These are phyloP conservation scores for Epizoanthus rinbou DNA, from an alignment of 92 coral and sea anemone species.

Conservation along the genomic window DNA sequence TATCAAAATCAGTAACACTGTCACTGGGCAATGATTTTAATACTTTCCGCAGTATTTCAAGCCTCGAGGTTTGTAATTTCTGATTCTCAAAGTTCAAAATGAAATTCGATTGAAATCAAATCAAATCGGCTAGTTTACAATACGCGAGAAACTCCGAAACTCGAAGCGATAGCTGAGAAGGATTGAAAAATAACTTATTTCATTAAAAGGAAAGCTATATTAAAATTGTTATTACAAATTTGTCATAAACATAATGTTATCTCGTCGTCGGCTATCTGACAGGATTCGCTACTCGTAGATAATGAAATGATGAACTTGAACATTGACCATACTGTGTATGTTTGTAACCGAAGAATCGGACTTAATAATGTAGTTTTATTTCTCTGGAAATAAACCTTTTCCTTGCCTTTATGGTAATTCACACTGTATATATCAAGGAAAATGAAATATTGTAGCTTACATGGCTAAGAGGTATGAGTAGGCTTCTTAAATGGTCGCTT, in stretches of 20 bases:
- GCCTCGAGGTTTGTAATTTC: neutral
- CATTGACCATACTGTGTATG: slow-evolving; percentile 4
- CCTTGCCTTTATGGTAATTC: neutral
- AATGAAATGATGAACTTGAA: neutral
- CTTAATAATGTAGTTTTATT: slow-evolving; percentile 34
- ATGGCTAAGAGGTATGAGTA: too few relatives aligned
- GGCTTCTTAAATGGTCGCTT: too few relatives aligned
- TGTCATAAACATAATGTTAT: slow-evolving; percentile 29
- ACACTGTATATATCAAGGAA: neutral
- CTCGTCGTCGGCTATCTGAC: neutral
- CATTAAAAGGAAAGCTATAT: neutral
- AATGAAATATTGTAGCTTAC: too few relatives aligned
- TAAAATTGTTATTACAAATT: slow-evolving; percentile 27
- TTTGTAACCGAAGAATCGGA: neutral
- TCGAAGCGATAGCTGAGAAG: neutral
- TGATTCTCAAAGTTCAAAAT: neutral
- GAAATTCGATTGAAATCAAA: neutral
- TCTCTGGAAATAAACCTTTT: slow-evolving; percentile 26
- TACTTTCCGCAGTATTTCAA: neutral
- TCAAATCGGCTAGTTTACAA: neutral
- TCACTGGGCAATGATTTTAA: neutral
- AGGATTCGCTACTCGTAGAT: neutral
- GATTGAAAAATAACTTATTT: slow-evolving; percentile 1
- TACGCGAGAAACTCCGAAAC: neutral
- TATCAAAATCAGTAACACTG: neutral